Evolutionary conservation across 2,113 vertebrate species (phyloP), one percentile per base, ranked within the genome.

Genomic region (Siniperca knerii): DNA sequence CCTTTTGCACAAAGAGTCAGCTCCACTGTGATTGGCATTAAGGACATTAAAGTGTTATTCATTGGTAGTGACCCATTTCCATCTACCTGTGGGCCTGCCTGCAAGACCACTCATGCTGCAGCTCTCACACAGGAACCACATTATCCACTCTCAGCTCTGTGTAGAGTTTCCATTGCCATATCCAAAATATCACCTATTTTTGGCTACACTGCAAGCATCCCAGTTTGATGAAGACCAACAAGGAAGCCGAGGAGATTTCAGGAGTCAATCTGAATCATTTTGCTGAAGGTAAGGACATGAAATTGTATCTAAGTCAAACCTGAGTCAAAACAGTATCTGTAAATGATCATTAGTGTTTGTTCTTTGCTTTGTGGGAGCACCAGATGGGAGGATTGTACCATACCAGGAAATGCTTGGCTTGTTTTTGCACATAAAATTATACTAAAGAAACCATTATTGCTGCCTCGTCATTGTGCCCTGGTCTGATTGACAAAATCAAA

Each of bases 231-330:
- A 93, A 92, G 74, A 81, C 37, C n/a, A 86, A 85, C 80, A 90
- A 91, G 67, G 81, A 93, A 80, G 61, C 48, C 0, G 7, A 11
- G 37, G 87, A 90, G 6, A 92, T 85, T 33, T 66, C 89, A 7
- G 90, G 62, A 68, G 92, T 94, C 74, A 93, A 58, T 20, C 64
- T 90, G 62, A 95, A 91, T 65, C 68, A 3, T n/a, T 95, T 92
- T 70, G 60, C 84, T 62, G 86, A 94, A 90, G 93, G 94, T 95
- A 92, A 89, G 82, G 0, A 21, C 60, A 33, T 42, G 15, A 64
- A 60, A 77, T 29, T 35, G 25, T 42, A 3, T 37, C n/a, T 55
- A 16, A 58, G 33, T n/a, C 4, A 54, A 7, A 67, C 25, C 7
- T 55, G 58, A 60, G 18, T 65, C 4, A 29, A 37, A 50, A 35